Base-by-base conservation (phyloP, 1,140 invertebrate species). In the Cydia amplana region DNA sequence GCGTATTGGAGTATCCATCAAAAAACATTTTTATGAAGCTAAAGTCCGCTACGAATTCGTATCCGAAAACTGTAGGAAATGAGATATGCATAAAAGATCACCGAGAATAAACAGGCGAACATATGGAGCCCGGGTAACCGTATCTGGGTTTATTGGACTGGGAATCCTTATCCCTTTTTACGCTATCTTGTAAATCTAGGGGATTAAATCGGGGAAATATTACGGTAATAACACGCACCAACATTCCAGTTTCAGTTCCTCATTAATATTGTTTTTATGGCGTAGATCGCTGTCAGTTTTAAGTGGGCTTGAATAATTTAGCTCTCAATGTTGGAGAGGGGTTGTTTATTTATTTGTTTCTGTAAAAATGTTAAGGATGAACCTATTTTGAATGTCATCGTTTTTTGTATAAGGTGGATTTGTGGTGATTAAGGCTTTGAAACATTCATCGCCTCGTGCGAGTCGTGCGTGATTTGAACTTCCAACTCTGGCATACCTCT, bases 21-120 rank as follows among this genome's bases (percentile, higher is more conserved):
- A 67, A 36, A 67, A 67, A 67, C 64, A 67, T 74, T 75, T 74
- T 75, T 73, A 70, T 49, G 74, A 25, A 64, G 74, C 25, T 10
- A 64, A 70, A 70, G 65, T 70, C n/a, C 32, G 63, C 36, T 70
- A 75, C 74, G 70, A 75, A 75, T 75, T 75, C 64, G 40, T 28
- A 20, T 43, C 63, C 25, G 25, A 40, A 64, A 74, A 77, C 65
- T 73, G 72, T 64, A 74, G 72, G 72, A 77, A 77, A 77, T 77
- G 72, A 74, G 72, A 73, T 77, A 77, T 77, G 72, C 72, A 77
- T 77, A 77, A 77, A 73, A 74, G 72, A 77, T 74, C 73, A 74
- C 72, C 12, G 28, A 51, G 18, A 60, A 76, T 76, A 76, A 73
- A 64, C 72, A 36, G 55, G 60, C 51, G 20, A 63, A 63, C 60